These are phyloP conservation scores for Seriola aureovittata DNA, from an alignment of 2,113 vertebrate species.

Conservation along the genomic window DNA sequence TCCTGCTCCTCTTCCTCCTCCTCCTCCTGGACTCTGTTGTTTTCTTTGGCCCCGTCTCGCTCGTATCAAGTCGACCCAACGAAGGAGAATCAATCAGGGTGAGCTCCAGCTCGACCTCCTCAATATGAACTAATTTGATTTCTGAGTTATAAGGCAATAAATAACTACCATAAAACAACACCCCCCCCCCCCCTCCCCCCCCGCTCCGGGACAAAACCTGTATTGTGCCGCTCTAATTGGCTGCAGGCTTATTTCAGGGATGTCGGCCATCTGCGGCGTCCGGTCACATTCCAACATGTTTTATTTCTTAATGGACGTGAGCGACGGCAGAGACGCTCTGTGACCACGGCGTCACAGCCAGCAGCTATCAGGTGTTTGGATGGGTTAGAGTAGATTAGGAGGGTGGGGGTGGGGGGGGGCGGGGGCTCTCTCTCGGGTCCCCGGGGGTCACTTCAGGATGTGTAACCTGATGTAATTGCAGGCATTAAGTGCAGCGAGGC, in stretches of 20 bases:
- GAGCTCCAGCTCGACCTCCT: constrained; percentile 62
- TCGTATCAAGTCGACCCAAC: constrained; percentile 69
- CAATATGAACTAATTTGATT: constrained; percentile 84
- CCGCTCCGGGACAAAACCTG: constrained; percentile 68
- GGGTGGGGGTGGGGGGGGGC: constrained; percentile 5
- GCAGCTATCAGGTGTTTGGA: constrained; percentile 73
- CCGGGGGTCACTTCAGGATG: constrained; percentile 76
- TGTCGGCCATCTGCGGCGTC: constrained; percentile 53
- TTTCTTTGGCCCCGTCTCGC: constrained; percentile 74
- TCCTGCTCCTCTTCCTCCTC: neutral
- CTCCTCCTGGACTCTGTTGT: constrained; percentile 33
- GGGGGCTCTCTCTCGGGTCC: constrained; percentile 61
- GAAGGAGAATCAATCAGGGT: constrained; percentile 76
- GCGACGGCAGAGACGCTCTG: neutral
- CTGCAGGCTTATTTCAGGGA: constrained; percentile 72
- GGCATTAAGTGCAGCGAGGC: constrained; percentile 72
- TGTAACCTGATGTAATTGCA: constrained; percentile 84
- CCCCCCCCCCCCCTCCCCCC: constrained; percentile 13
- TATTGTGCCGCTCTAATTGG: constrained; percentile 82
- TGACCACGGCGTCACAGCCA: constrained; percentile 14
- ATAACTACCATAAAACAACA: constrained; percentile 82
- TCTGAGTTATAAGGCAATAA: constrained; percentile 83
- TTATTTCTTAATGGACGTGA: constrained; percentile 76
- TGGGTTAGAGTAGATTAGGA: constrained; percentile 64
- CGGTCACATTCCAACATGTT: constrained; percentile 72